Base-by-base conservation (phyloP, 1,140 invertebrate species). In the Cheumatopsyche charites region DNA sequence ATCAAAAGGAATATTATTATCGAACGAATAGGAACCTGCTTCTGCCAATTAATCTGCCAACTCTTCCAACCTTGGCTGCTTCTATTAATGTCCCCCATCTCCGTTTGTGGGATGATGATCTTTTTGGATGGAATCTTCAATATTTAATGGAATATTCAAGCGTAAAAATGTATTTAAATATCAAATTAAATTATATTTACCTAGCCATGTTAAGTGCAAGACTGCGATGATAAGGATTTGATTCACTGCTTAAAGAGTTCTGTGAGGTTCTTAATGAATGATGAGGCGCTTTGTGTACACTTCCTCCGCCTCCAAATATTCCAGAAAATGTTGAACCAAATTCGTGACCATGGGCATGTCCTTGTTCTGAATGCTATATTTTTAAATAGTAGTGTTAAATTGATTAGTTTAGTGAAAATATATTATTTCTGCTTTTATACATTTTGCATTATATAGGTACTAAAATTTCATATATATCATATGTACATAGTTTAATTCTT, bases 81-180 rank as follows among this genome's bases (percentile, higher is more conserved):
- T 94, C 92, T 75, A 94, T 94, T 23, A 94, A 83, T 19, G 92
- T 94, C 47, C 92, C 90, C 90, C 90, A 91, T 76, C 88, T 81
- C 74, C 91, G 86, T 85, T 94, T 88, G 82, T 91, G 86, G 73
- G 87, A 86, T 75, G 87, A 77, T 73, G 86, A 84, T 79, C 88
- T 82, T 82, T 89, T 86, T 65, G 85, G 80, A 65, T 87, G 85
- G 13, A 85, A 82, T 75, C 86, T 82, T 67, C 3, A 41, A 58
- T 23, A 58, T 58, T 58, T 21, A 58, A 19, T 7, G 9, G 6
- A 36, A 36, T 36, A 9, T 36, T 36, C 29, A n/a, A n/a, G n/a
- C n/a, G n/a, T n/a, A n/a, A 43, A 43, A 13, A 9, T 13, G 42
- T 43, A 9, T 43, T n/a, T n/a, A n/a, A n/a, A n/a, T n/a, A 36